phyloP scores from a whole-genome alignment of 2,113 vertebrate species.

The Canis aureus region DNA sequence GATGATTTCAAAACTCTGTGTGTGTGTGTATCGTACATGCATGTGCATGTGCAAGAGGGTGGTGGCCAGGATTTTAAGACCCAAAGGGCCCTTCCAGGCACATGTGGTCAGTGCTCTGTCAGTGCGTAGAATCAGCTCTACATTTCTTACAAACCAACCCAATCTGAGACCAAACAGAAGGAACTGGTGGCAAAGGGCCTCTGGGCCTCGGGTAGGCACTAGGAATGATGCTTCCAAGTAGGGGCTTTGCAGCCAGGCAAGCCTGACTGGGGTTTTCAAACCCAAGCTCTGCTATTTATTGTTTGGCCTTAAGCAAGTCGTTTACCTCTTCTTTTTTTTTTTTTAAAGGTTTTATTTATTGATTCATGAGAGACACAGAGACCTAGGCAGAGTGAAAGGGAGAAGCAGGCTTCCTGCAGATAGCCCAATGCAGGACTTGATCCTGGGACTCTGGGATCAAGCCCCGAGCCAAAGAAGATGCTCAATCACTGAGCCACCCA shows the following conservation, averaged over 20 bases:
- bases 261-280: background rate
- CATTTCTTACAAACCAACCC: conserved; percentile 17
- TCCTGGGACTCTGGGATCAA: too few species aligned
- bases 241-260: background rate
- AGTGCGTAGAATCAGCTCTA: background rate
- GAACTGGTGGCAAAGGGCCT: background rate
- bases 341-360: too few species aligned
- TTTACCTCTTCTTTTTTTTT: background rate
- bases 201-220: background rate
- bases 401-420: too few species aligned
- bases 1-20: background rate
- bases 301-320: background rate
- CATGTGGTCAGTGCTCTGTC: background rate
- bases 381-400: too few species aligned
- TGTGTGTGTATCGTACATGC: too few species aligned
- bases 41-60: too few species aligned
- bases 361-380: too few species aligned
- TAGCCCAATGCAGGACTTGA: too few species aligned
- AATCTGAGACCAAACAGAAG: background rate
- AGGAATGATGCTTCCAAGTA: background rate
- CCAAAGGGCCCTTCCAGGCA: background rate
- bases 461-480: too few species aligned
- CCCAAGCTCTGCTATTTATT: background rate
- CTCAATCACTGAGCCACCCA: too few species aligned
- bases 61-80: background rate